Percentiles rank a stretch among this genome's conserved stretches.
Conservation (phyloP, 2,113 vertebrate genomes). For the Oncorhynchus gorbuscha region DNA sequence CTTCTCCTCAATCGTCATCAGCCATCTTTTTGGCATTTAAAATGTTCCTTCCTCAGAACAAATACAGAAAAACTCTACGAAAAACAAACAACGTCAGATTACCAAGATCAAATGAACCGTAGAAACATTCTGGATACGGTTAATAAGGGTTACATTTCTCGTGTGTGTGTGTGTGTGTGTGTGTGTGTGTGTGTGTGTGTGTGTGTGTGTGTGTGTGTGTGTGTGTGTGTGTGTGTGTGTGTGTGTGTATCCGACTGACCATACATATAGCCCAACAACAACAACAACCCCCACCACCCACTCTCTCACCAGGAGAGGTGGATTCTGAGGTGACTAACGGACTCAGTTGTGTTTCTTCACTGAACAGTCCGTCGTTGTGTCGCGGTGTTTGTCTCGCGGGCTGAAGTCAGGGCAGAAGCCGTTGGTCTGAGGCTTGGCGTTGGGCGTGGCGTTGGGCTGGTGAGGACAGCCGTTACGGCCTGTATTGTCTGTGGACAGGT, state of each 20-base stretch:
- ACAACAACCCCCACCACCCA: slow-evolving; percentile 2
- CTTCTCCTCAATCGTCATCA: slow-evolving; percentile 45
- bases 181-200: too few relatives aligned
- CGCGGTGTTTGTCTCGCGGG: slow-evolving; percentile 53
- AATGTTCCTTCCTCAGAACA: slow-evolving; percentile 55
- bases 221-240: too few relatives aligned
- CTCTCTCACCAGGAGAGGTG: slow-evolving; percentile 81
- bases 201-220: too few relatives aligned
- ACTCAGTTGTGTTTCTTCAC: slow-evolving; percentile 85
- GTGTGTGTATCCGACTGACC: slow-evolving; percentile 21
- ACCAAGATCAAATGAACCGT: slow-evolving; percentile 46
- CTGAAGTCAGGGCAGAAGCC: slow-evolving; percentile 96
- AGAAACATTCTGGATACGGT: slow-evolving; percentile 39
- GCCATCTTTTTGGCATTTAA: slow-evolving; percentile 73
- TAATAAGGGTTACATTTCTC: slow-evolving; percentile 55
- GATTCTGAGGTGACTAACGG: slow-evolving; percentile 9
- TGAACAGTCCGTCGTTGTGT: slow-evolving; percentile 49
- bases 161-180: too few relatives aligned
- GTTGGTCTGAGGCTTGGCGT: slow-evolving; percentile 72
- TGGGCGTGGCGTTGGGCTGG: slow-evolving; percentile 41
- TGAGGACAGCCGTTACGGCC: slow-evolving; percentile 63
- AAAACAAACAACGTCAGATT: slow-evolving; percentile 22
- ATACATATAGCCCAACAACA: slow-evolving; percentile 28
- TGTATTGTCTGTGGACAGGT: slow-evolving; percentile 79
- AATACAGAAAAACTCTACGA: slow-evolving; percentile 21